phyloP scores from a whole-genome alignment of 1,140 invertebrate species.

The Ericerus pela region DNA sequence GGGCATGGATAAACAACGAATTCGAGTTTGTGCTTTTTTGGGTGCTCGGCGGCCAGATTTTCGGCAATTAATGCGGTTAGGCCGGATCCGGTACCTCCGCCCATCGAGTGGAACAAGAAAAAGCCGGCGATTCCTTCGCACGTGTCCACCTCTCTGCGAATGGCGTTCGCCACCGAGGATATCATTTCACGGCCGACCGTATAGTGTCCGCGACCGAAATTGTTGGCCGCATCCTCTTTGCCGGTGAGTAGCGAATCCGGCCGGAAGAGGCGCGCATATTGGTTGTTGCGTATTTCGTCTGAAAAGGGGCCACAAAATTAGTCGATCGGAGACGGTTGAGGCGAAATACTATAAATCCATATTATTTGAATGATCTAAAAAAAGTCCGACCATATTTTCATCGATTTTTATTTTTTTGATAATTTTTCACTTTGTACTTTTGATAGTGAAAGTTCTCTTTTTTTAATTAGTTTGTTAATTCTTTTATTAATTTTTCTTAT shows the following conservation, averaged over 20 bases:
- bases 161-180: slow-evolving; percentile 19
- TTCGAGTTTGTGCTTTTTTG: slow-evolving; percentile 43
- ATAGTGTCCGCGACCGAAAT: slow-evolving; percentile 65
- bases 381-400: too few relatives aligned
- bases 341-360: too few relatives aligned
- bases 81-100: slow-evolving; percentile 67
- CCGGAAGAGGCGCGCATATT: slow-evolving; percentile 58
- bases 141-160: slow-evolving; percentile 27
- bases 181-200: slow-evolving; percentile 39
- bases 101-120: slow-evolving; percentile 64
- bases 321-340: too few relatives aligned
- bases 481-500: too few relatives aligned
- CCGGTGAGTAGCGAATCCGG: slow-evolving; percentile 61
- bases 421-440: too few relatives aligned
- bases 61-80: slow-evolving; percentile 67
- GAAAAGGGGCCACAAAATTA: slow-evolving; percentile 20
- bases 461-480: too few relatives aligned
- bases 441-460: too few relatives aligned
- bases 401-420: too few relatives aligned
- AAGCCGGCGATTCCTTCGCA: slow-evolving; percentile 43
- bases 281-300: slow-evolving; percentile 54
- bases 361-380: too few relatives aligned
- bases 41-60: slow-evolving; percentile 52
- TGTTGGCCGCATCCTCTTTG: slow-evolving; percentile 78
- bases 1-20: slow-evolving; percentile 15